Evolutionary conservation across 2,113 vertebrate genomes (phyloP).

Genomic region (Pyxicephalus adspersus): DNA sequence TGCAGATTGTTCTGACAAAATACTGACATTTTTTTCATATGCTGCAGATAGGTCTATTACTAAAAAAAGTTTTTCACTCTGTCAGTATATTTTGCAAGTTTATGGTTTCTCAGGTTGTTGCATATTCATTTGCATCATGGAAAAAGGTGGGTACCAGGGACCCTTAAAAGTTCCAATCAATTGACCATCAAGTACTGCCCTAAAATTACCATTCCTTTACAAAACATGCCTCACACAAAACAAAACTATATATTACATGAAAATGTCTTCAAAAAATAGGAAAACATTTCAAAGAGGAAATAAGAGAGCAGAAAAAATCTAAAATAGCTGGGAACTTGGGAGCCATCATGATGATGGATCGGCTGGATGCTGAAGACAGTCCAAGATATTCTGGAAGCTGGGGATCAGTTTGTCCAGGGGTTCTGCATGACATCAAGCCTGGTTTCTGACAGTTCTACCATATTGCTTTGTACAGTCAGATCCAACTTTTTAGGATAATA

Average conservation of each 20-base stretch:
- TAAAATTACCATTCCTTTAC: background rate
- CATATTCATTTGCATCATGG: too few relatives aligned
- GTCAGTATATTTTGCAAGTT: too few relatives aligned
- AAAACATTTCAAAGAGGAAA: background rate
- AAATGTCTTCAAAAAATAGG: background rate
- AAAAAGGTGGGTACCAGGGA: too few relatives aligned
- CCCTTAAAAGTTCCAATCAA: background rate
- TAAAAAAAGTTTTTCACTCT: too few relatives aligned
- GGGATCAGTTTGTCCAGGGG: slow-evolving; percentile 10
- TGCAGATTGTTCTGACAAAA: too few relatives aligned
- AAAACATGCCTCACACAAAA: background rate
- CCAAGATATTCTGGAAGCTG: slow-evolving; percentile 17
- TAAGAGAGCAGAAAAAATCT: background rate
- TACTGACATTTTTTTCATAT: too few relatives aligned
- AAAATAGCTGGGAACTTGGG: slow-evolving; percentile 27
- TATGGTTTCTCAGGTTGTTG: too few relatives aligned
- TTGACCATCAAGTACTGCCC: background rate
- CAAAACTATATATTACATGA: background rate
- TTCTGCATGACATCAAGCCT: slow-evolving; percentile 12
- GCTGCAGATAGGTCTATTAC: too few relatives aligned
- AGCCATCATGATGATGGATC: slow-evolving; percentile 24
- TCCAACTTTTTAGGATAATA: background rate
- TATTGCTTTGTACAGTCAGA: background rate
- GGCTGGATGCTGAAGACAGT: background rate
- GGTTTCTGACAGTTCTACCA: slow-evolving; percentile 29